Evolutionary conservation across 1,140 invertebrate species (phyloP).

Genomic region (Bombus fervidus): DNA sequence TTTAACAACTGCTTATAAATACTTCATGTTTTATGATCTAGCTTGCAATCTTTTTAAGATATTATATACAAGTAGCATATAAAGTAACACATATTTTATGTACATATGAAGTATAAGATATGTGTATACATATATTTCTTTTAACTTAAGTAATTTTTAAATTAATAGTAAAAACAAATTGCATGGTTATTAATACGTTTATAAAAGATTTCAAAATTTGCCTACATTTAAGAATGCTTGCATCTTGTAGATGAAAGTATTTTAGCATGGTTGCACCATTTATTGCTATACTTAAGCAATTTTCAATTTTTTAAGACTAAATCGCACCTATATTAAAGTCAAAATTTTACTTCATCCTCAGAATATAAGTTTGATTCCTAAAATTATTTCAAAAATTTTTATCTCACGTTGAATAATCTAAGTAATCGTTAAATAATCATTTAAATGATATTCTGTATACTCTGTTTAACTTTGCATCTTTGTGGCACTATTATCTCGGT

Average conservation of each 20-base stretch:
- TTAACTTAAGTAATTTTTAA: conserved; percentile 12
- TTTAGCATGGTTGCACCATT: conserved; percentile 62
- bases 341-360: neutral
- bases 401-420: neutral
- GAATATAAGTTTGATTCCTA: neutral
- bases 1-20: neutral
- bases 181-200: conserved; percentile 48
- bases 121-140: conserved; percentile 14
- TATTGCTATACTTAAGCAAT: conserved; percentile 30
- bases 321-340: neutral
- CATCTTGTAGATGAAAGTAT: conserved; percentile 44
- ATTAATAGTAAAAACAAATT: conserved; percentile 11
- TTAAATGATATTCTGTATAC: neutral
- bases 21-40: conserved; percentile 38
- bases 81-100: conserved; percentile 29
- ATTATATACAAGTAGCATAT: conserved; percentile 14
- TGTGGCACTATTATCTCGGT: conserved; percentile 16
- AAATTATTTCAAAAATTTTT: neutral
- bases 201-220: conserved; percentile 35
- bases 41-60: conserved; percentile 52
- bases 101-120: conserved; percentile 10
- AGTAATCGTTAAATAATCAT: neutral
- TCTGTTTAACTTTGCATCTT: conserved; percentile 2
- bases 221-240: conserved; percentile 52
- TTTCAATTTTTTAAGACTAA: neutral